These are phyloP conservation scores for Amia ocellicauda DNA, from an alignment of 2,113 vertebrate genomes.

Conservation along the genomic window DNA sequence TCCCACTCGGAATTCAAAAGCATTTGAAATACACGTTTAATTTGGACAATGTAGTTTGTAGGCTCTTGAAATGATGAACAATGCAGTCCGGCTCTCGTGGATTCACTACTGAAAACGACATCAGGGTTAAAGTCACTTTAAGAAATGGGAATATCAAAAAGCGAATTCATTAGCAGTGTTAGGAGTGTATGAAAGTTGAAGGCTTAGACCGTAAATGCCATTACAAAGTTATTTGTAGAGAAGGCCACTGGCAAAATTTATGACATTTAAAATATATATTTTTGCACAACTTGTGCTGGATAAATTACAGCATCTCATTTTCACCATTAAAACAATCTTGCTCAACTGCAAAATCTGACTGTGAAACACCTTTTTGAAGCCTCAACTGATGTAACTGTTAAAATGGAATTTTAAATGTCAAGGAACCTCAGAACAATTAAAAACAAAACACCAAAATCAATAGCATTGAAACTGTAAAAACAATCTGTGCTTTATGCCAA, in stretches of 20 bases:
- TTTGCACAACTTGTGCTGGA: too few species aligned
- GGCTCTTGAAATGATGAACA: not conserved
- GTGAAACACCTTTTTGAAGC: too few species aligned
- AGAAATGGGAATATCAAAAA: not conserved
- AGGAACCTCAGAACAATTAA: not conserved
- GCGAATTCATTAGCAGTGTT: too few species aligned
- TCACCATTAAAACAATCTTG: too few species aligned
- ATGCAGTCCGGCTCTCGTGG: not conserved
- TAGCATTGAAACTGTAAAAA: not conserved
- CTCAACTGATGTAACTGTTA: not conserved
- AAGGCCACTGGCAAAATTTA: too few species aligned
- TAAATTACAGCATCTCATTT: too few species aligned
- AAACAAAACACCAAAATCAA: not conserved
- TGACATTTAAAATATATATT: too few species aligned
- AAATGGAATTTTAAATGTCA: not conserved
- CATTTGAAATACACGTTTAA: too few species aligned
- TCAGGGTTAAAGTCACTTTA: conserved; percentile 1
- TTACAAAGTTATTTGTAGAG: too few species aligned
- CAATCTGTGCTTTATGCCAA: conserved; percentile 1
- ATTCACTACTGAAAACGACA: conserved; percentile 2
- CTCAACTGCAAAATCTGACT: too few species aligned
- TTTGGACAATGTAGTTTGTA: not conserved
- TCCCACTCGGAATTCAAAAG: not conserved
- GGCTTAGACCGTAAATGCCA: too few species aligned
- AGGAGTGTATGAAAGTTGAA: too few species aligned